These are phyloP conservation scores for Isichthys henryi DNA, from an alignment of 2,113 vertebrate genomes.

Conservation along the genomic window DNA sequence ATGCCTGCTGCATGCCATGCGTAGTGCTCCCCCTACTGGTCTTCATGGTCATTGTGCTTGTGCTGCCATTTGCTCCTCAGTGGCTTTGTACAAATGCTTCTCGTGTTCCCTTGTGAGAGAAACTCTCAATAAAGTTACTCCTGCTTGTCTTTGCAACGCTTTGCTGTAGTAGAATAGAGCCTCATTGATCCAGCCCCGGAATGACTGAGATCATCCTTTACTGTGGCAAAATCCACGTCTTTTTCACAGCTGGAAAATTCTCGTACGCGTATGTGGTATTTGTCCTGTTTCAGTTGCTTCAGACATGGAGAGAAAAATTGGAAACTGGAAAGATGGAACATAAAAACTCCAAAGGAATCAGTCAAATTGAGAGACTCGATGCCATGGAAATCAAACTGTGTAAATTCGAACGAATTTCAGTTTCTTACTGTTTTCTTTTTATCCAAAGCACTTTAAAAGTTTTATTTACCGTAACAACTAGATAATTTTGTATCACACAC, in stretches of 20 bases:
- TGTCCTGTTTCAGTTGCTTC: neutral
- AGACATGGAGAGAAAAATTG: neutral
- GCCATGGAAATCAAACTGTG: neutral
- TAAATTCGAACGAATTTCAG: neutral
- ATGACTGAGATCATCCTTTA: neutral
- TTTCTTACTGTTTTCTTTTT: neutral
- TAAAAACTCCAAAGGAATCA: neutral
- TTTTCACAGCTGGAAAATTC: neutral
- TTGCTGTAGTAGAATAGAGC: neutral
- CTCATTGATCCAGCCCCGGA: neutral
- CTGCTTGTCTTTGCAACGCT: constrained; percentile 28
- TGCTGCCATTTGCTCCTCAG: constrained; percentile 19
- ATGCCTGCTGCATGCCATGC: neutral
- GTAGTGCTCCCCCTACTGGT: constrained; percentile 16
- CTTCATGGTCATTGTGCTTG: constrained; percentile 28
- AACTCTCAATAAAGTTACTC: constrained; percentile 33
- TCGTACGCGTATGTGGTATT: neutral
- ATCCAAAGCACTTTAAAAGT: neutral
- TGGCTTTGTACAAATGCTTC: constrained; percentile 32
- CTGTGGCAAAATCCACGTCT: neutral
- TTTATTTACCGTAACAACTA: neutral
- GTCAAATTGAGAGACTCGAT: neutral
- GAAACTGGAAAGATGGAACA: neutral
- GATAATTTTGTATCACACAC: neutral
- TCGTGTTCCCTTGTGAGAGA: constrained; percentile 34